Percentiles rank a stretch among this genome's conserved stretches.
These are phyloP conservation scores for Autographa gamma DNA, from an alignment of 2,888 invertebrate genomes.

Conservation along the genomic window DNA sequence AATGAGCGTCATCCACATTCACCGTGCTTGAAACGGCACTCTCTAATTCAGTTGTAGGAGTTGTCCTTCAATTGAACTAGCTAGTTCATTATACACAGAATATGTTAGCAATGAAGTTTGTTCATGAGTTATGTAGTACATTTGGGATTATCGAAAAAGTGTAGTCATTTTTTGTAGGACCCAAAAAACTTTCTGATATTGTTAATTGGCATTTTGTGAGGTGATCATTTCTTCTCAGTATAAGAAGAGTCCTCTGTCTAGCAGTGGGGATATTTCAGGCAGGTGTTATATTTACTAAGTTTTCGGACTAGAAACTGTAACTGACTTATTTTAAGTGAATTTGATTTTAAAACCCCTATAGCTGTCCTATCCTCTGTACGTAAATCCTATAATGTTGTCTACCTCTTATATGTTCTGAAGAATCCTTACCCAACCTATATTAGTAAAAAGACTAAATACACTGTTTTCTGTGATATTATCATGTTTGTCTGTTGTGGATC, in stretches of 20 bases:
- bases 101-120: too few species aligned
- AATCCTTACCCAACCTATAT: neutral
- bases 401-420: slow-evolving; percentile 2
- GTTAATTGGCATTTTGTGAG: too few species aligned
- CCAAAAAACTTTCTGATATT: too few species aligned
- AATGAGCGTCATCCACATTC: slow-evolving; percentile 46
- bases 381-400: neutral
- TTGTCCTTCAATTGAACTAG: slow-evolving; percentile 41
- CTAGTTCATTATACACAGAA: neutral
- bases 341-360: too few species aligned
- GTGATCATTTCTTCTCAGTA: neutral
- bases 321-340: too few species aligned
- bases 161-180: neutral
- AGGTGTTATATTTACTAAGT: neutral
- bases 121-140: too few species aligned
- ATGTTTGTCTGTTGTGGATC: neutral
- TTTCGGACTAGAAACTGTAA: too few species aligned
- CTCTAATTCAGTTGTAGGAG: slow-evolving; percentile 46
- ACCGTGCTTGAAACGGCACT: slow-evolving; percentile 32
- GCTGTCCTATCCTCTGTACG: neutral
- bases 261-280: neutral
- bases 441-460: neutral
- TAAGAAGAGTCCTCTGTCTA: neutral
- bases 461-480: neutral
- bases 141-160: neutral